Conservation (phyloP, 1,140 invertebrate genomes). For the Drosophila tani region DNA sequence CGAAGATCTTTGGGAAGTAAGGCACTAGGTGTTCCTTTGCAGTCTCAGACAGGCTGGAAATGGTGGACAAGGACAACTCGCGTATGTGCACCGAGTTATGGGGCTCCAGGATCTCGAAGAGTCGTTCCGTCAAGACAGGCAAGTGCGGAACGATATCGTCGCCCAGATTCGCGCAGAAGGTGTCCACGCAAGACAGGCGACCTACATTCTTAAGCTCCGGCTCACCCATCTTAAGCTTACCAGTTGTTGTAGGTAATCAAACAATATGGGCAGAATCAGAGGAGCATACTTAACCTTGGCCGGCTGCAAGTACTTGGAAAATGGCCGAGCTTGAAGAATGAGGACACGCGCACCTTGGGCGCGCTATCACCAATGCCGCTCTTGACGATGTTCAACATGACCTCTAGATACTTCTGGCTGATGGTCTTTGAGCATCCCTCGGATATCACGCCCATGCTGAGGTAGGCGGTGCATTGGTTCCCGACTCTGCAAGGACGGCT, state of each 20-base stretch:
- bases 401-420: slow-evolving; percentile 89
- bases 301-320: slow-evolving; percentile 92
- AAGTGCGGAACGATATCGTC: slow-evolving; percentile 90
- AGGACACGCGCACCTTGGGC: slow-evolving; percentile 88
- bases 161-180: slow-evolving; percentile 92
- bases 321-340: slow-evolving; percentile 92
- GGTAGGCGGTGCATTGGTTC: slow-evolving; percentile 89
- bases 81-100: slow-evolving; percentile 87
- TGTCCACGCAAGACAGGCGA: slow-evolving; percentile 92
- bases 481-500: slow-evolving; percentile 87
- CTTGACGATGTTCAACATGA: slow-evolving; percentile 89
- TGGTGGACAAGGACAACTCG: slow-evolving; percentile 89
- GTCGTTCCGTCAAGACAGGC: slow-evolving; percentile 89
- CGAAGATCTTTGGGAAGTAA: slow-evolving; percentile 90
- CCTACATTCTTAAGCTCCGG: slow-evolving; percentile 88
- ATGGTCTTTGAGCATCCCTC: slow-evolving; percentile 93
- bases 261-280: slow-evolving; percentile 90
- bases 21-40: slow-evolving; percentile 90
- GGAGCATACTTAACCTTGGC: slow-evolving; percentile 90
- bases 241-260: slow-evolving; percentile 89
- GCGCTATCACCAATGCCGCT: slow-evolving; percentile 89
- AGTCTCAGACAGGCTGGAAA: slow-evolving; percentile 89
- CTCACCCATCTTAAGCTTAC: slow-evolving; percentile 85
- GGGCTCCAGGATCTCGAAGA: slow-evolving; percentile 88
- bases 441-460: slow-evolving; percentile 90